Evolutionary conservation across 2,888 invertebrate genomes (phyloP), one percentile per base, ranked within the genome.

Genomic region (Antheraea yamamai): DNA sequence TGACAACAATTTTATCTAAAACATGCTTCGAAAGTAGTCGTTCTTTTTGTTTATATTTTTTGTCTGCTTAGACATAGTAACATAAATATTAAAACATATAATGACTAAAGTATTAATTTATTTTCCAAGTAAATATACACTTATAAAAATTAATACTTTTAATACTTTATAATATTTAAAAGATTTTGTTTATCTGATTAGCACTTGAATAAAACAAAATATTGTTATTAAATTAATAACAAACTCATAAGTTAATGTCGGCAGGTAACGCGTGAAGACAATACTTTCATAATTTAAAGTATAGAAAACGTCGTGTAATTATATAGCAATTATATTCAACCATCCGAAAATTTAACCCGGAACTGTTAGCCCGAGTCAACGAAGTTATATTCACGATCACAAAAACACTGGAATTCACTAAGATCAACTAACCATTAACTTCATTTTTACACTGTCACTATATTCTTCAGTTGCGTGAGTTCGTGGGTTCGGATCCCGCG

Each of bases 361-460:
- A 20, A 39, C 35, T 39, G 12, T 68, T 16, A 68, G n/a, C 35
- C 14, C 35, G 8, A 18, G 2, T 10, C 4, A 26, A 18, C 18
- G 16, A 1, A 70, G 47, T 39, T 6, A 68, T 10, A n/a, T 70
- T 39, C 70, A 70, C 70, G 70, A 26, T 75, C 23, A 30, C 47
- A 30, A 61, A 55, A 47, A 26, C 74, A 71, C 72, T 61, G n/a
- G n/a, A 35, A 16, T 30, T 30, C 70, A 72, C 20, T 47, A 61
- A 61, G 30, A 30, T 47, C 12, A 76, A 82, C 82, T 78, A 81
- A 82, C 82, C 82, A 81, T 77, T 55, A 83, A 74, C 76, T 80
- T 82, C 82, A 82, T 82, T 52, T 16, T 75, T 75, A 10, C 76
- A 55, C 23, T n/a, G 70, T 70, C 70, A 39, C 70, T 70, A 68